Base-by-base conservation (phyloP, 2,113 vertebrate species). In the Emydocephalus ijimae region DNA sequence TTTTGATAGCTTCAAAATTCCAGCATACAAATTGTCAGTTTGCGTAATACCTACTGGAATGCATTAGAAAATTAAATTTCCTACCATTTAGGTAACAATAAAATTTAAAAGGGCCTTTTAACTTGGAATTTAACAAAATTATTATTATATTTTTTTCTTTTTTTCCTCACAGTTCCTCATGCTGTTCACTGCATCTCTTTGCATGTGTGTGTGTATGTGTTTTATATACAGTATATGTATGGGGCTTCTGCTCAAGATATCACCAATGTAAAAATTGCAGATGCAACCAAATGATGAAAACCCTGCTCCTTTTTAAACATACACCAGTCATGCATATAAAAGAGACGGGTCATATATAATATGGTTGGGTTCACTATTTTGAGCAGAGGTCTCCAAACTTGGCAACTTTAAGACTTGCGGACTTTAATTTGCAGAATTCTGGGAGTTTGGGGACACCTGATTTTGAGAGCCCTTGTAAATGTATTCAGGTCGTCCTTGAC, bases 1-100 rank as follows among this genome's bases (percentile, higher is more conserved):
- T 93, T 94, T 94, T 95, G 52, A 93, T 0, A 0, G 23, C 6
- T 91, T 95, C 94, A 91, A 45, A 85, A 92, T 50, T 93, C 18
- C 52, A 93, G 85, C 59, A 39, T 92, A 94, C 20, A 95, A 96
- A 91, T 54, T 92, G 29, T 81, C 89, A 2, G 69, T 94, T 95
- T 92, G 43, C 92, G 24, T 39, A 69, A 15, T 88, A 85, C 24
- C 59, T 43, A 43, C 18, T 81, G 74, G 74, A 81, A 81, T 18
- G 64, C 14, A 34, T 74, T 74, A 74, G n/a, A 74, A 81, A 81
- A 43, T 43, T 43, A 39, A 8, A 43, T 81, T 81, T 43, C 74
- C 18, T 81, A 43, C 3, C 3, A 81, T 81, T 43, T 43, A 81
- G 69, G 18, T 81, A 81, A 39, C 69, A 81, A 39, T 69, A n/a